Conservation (phyloP, 1,140 invertebrate species). For the Andrena cerasifolii region DNA sequence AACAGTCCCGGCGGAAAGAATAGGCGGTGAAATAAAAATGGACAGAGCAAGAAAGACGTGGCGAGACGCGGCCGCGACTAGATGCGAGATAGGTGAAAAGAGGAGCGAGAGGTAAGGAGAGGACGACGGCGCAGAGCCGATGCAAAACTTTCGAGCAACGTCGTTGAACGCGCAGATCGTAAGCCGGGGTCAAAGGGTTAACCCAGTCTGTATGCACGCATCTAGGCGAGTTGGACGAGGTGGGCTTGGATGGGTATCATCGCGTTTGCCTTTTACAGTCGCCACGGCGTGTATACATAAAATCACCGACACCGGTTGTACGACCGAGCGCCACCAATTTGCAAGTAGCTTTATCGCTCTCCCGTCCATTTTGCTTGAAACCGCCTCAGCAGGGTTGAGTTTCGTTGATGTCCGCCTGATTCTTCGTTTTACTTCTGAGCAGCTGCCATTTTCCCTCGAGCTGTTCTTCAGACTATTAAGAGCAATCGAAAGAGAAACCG, state of each 20-base stretch:
- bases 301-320: constrained; percentile 35
- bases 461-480: no score
- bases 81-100: constrained; percentile 22
- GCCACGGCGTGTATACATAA: constrained; percentile 43
- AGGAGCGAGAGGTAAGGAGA: constrained; percentile 18
- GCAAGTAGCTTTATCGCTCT: constrained; percentile 47
- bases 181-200: constrained; percentile 66
- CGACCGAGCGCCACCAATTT: constrained; percentile 49
- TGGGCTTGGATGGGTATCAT: constrained; percentile 57
- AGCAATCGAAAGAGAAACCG: no score
- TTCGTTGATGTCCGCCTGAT: no score
- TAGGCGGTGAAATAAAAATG: not conserved
- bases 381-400: no score
- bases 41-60: not conserved
- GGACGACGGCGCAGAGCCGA: constrained; percentile 24
- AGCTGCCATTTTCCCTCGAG: no score
- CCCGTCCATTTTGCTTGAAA: not conserved
- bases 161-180: constrained; percentile 53
- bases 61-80: constrained; percentile 1
- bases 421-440: no score
- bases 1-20: not conserved
- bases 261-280: constrained; percentile 56
- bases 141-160: constrained; percentile 55
- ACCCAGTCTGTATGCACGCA: constrained; percentile 60
- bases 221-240: constrained; percentile 51